A percentile compares a stretch with the other conserved stretches of the same genome.
phyloP scores from a whole-genome alignment of 64 coral and sea anemone genomes.

The Pachyseris speciosa region DNA sequence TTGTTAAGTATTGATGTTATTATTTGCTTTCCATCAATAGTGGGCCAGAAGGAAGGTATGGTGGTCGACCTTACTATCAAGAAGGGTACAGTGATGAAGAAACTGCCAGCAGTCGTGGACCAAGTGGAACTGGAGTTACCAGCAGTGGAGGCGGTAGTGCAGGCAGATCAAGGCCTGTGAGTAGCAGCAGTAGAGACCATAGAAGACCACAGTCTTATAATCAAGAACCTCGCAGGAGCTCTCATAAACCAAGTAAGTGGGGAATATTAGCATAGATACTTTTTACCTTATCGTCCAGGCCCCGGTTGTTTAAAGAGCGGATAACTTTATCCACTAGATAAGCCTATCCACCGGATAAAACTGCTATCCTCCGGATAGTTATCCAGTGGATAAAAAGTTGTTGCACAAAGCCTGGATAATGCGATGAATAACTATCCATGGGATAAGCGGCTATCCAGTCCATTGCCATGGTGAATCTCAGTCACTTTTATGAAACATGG shows the following conservation, averaged over 20 bases:
- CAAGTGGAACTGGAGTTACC: neutral
- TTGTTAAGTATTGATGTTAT: neutral
- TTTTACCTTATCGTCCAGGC: no score
- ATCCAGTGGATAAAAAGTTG: no score
- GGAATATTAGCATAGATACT: no score
- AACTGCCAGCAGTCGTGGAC: neutral
- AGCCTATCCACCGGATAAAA: no score
- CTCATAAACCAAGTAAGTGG: conserved; percentile 1
- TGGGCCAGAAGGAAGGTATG: neutral
- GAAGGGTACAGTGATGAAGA: conserved; percentile 32
- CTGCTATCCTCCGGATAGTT: no score
- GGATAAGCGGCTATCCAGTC: no score
- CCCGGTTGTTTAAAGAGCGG: no score
- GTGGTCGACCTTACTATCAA: neutral
- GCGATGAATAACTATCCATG: no score
- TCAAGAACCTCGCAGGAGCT: conserved; percentile 28
- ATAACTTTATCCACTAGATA: no score
- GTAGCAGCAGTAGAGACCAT: conserved; percentile 7
- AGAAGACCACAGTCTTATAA: neutral
- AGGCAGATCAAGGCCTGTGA: conserved; percentile 5
- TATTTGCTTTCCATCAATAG: neutral
- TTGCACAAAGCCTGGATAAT: no score
- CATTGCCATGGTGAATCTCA: no score
- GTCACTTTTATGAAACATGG: no score
- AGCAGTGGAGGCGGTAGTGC: neutral